Evolutionary conservation across 2,888 invertebrate genomes (phyloP), one percentile per base, ranked within the genome.

Genomic region (Plebejus argus): DNA sequence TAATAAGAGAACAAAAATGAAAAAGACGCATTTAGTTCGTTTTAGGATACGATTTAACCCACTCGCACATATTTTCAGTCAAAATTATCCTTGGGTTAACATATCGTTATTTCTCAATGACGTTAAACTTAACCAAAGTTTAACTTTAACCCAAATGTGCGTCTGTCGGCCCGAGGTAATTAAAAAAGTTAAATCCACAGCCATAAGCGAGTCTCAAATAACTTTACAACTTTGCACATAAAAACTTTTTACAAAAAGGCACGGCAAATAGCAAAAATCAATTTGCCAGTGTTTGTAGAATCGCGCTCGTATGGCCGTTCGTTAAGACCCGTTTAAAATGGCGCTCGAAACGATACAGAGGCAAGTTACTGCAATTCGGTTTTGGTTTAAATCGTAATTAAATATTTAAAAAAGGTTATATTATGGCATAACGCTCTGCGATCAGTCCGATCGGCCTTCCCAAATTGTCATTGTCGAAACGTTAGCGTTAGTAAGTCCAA

Each of bases 221-320:
- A 74, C 74, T 74, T 74, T 7, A 8, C 28, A 74, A 49, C 45
- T 74, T 53, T 18, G 23, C 74, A 28, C 74, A 74, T 74, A 74
- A 74, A 74, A 74, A 53, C 45, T 49, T 74, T 72, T 28, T 28
- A 53, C 72, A 53, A 45, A 74, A 74, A 74, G 23, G 20, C 45
- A 49, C 74, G 72, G 74, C 74, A 58, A 77, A 77, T 72, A 72
- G 72, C 66, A 77, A 77, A 77, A 77, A 72, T 77, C 77, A 74
- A 77, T 77, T 77, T 77, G 77, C 77, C 77, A 58, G 77, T 77
- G 71, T 74, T 70, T 58, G 45, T 72, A 39, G 72, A 77, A 77
- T 72, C 72, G 72, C 77, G 72, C 77, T 72, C 72, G 72, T 77
- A 72, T 77, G 72, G 58, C 58, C 77, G 71, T 77, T 72, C 71